Conservation (phyloP, 2,888 invertebrate species). For the Andrena chrysosceles region DNA sequence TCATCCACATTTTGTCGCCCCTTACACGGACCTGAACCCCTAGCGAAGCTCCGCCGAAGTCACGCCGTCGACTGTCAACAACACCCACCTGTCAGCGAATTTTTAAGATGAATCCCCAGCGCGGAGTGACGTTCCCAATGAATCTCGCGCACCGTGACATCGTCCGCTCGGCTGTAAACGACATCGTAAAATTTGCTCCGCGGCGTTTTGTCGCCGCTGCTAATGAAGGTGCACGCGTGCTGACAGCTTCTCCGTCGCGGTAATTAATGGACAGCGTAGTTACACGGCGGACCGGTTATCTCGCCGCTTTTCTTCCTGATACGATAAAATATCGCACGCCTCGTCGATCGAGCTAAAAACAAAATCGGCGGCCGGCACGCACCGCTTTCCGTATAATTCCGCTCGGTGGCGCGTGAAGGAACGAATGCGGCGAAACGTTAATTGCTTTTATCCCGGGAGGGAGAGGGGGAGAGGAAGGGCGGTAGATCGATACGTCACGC, state of each 20-base stretch:
- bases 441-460: slow-evolving; percentile 50
- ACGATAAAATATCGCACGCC: slow-evolving; percentile 42
- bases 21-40: background rate
- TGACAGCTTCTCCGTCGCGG: slow-evolving; percentile 41
- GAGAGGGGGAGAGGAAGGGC: too few relatives aligned
- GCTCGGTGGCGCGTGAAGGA: slow-evolving; percentile 47
- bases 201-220: slow-evolving; percentile 55
- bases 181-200: slow-evolving; percentile 53
- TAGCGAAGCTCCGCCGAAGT: background rate
- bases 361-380: slow-evolving; percentile 25
- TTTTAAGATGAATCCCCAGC: background rate
- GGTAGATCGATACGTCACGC: slow-evolving; percentile 51
- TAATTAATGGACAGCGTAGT: slow-evolving; percentile 63
- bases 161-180: slow-evolving; percentile 42
- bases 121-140: background rate
- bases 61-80: background rate
- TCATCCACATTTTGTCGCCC: background rate
- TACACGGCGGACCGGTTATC: slow-evolving; percentile 62
- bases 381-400: slow-evolving; percentile 44
- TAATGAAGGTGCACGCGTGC: slow-evolving; percentile 60
- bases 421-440: slow-evolving; percentile 60
- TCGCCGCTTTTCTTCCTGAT: slow-evolving; percentile 55
- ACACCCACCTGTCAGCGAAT: background rate
- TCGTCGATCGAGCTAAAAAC: slow-evolving; percentile 26
- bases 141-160: slow-evolving; percentile 30